Base-by-base conservation (phyloP, 2,888 invertebrate species). In the Biston stratarius region DNA sequence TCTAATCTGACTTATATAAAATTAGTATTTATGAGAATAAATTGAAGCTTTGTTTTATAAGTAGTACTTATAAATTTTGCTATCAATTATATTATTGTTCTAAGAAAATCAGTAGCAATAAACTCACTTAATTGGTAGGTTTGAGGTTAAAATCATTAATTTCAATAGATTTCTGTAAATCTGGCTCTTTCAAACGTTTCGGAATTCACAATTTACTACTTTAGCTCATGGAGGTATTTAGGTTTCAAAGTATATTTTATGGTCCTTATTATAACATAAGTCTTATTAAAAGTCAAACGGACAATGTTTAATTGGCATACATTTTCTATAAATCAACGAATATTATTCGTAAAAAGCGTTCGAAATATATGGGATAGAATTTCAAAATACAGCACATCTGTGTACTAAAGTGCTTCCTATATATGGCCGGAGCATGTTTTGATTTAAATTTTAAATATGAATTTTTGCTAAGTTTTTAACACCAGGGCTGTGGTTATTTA, bases 291-390 rank as follows among this genome's bases (percentile, higher is more conserved):
- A 51, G 34, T 70, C 70, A 73, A 67, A 74, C 73, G 74, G 76
- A 76, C 78, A 77, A 75, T 77, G 72, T 56, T 82, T 87, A 87
- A 87, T 87, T 88, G 87, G 80, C 83, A 81, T 79, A 83, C 81
- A 88, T 87, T 81, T 76, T 78, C 71, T 75, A 55, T 65, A 70
- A n/a, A 65, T 67, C 60, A 53, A 57, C 53, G 40, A 58, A 62
- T 61, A 49, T 47, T n/a, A 48, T 38, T 40, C 57, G 61, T 63
- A 69, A 69, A 66, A 71, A 71, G 59, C 34, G 47, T 47, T 62
- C 64, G 47, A 69, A 64, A 62, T 69, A 72, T 70, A 70, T 69
- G 74, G 52, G 12, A 40, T 67, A 44, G 33, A 64, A 68, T 64
- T 47, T 38, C 53, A 55, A 57, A 47, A 61, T 40, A 48, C 47